Base-by-base conservation (phyloP, 2,113 vertebrate species). In the Bos javanicus region DNA sequence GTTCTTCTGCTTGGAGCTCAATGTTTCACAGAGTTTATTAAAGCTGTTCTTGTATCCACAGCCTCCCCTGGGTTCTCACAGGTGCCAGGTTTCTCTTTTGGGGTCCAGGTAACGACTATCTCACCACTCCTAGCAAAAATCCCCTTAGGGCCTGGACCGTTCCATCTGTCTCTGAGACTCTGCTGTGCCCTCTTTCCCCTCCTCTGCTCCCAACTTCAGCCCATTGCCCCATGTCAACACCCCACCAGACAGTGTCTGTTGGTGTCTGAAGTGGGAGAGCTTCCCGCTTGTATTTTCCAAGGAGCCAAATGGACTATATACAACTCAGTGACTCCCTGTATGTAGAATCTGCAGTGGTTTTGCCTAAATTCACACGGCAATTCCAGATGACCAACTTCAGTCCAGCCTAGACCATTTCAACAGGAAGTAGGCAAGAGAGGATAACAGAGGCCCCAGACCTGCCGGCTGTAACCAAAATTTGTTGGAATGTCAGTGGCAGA, bases 401-500 rank as follows among this genome's bases (percentile, higher is more conserved):
- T 15, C 43, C 56, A 28, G 7, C 10, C 11, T 57, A 19, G 17
- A 8, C 1, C 7, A 59, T 56, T 82, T 91, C 9, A 23, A 26
- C 7, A 80, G 15, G 10, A 87, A 64, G 23, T 36, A 60, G 30
- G 82, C 5, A 83, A 87, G 81, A 85, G 39, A 62, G 19, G 21
- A 43, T 30, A 48, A 7, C 23, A 48, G 36, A 87, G 15, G 4
- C 23, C 23, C 10, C 12, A 83, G 54, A 91, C 26, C 10, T 21
- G 5, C 30, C 71, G 14, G 48, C 9, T 50, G 3, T 93, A 76
- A 62, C 54, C 43, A 60, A 91, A 50, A 91, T 50, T 90, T 91
- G 50, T 26, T 94, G 64, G 30, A 95, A 83, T 54, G 30, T 85
- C 57, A 91, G 11, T 7, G 71, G 7, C 39, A 86, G 64, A 97